Evolutionary conservation across 2,113 vertebrate genomes (phyloP).

Genomic region (Tachycineta bicolor): DNA sequence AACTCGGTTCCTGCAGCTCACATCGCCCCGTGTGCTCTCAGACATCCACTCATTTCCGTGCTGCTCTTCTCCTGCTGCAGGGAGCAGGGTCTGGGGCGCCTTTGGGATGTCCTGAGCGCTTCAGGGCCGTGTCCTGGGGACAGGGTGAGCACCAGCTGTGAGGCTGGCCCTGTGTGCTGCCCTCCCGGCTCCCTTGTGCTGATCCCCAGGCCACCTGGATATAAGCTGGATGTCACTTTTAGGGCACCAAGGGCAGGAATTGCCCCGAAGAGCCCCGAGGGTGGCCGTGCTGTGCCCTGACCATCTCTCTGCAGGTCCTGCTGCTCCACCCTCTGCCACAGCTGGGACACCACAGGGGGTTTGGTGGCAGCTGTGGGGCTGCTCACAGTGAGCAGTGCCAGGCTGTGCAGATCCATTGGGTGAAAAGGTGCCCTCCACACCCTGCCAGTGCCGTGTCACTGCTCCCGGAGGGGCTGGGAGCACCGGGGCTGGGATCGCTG

Average conservation of each 20-base stretch:
- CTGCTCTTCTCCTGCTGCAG: background rate
- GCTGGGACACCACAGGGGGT: accelerated
- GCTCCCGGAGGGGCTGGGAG: background rate
- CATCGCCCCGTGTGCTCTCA: background rate
- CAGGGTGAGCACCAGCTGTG: accelerated
- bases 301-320: accelerated
- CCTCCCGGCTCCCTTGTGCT: background rate
- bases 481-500: background rate
- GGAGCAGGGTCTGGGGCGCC: background rate
- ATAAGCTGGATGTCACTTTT: background rate
- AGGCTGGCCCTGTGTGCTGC: background rate
- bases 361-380: background rate
- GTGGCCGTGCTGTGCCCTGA: background rate
- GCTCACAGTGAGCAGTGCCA: background rate
- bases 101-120: accelerated
- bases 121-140: background rate
- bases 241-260: background rate
- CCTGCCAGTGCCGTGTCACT: no score
- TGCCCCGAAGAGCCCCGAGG: background rate
- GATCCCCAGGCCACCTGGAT: background rate
- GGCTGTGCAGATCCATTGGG: accelerated
- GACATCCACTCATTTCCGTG: background rate
- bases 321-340: background rate
- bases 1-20: background rate
- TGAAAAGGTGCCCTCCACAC: background rate